Conservation (phyloP, 2,797 vertebrate genomes). For the Saxicola maurus region DNA sequence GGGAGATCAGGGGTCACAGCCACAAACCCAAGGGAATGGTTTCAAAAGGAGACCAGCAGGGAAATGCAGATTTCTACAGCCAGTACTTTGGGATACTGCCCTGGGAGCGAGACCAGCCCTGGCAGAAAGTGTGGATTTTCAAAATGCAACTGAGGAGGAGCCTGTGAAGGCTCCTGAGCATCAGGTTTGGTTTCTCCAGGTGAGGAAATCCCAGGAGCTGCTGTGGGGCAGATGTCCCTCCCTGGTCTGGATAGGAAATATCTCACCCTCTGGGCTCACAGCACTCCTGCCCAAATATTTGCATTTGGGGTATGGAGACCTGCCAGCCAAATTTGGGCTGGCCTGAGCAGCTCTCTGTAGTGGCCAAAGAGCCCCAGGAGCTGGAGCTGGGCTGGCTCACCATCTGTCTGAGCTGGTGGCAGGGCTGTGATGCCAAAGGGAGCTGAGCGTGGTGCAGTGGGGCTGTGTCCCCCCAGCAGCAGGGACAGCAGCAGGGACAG, state of each 20-base stretch:
- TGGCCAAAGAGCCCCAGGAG: constrained; percentile 4
- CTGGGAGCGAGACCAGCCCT: background rate
- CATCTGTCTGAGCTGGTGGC: background rate
- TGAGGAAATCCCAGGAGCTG: background rate
- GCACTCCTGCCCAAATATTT: background rate
- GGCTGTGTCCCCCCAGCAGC: background rate
- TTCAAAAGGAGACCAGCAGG: background rate
- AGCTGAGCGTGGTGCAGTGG: accelerated
- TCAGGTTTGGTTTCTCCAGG: background rate
- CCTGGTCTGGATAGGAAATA: background rate
- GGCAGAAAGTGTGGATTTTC: background rate
- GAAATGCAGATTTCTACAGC: background rate
- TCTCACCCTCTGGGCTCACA: background rate
- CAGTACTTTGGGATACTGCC: background rate
- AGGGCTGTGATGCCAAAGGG: background rate
- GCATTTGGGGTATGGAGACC: background rate
- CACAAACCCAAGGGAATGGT: background rate
- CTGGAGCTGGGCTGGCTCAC: background rate
- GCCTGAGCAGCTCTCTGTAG: background rate
- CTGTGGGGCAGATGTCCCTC: background rate
- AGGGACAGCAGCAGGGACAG: background rate
- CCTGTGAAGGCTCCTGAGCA: background rate
- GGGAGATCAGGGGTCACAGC: background rate
- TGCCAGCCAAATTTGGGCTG: background rate
- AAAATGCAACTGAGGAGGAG: background rate